Base-by-base conservation (phyloP, 2,797 vertebrate genomes). In the Anas bernieri region DNA sequence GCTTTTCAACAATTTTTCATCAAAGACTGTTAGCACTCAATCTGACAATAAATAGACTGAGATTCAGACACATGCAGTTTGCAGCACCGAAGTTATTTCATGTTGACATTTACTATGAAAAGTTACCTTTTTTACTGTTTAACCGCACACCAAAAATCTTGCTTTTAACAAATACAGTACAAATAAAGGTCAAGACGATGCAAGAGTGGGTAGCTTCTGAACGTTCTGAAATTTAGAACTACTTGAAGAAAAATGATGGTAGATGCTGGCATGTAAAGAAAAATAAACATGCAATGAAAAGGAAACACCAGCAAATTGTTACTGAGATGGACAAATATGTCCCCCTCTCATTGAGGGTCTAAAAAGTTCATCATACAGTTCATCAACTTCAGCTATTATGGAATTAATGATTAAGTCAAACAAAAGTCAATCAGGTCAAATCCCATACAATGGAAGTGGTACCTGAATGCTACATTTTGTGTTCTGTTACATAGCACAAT, bases 1-100 rank as follows among this genome's bases (percentile, higher is more conserved):
- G 41, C 16, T 92, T 94, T 93, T 74, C 72, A 88, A 85, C 72
- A 72, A 63, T 85, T 94, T 95, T 93, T 93, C 78, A 88, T 91
- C 92, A 62, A 84, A 88, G 56, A 77, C 66, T 80, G 78, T 77
- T 90, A 92, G 64, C 39, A 68, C 37, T 93, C 75, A 91, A 61
- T 80, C 75, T 94, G 83, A 89, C 75, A 94, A 61, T 31, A 94
- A 86, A 92, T 23, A 87, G 43, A 56, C 69, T 43, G 64, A 88
- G 45, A 91, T 94, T 85, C 61, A 86, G 91, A 75, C 55, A 77
- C 37, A 68, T 35, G 25, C 28, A 90, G 52, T 92, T 94, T 92
- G 39, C 48, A 76, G 54, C 15, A 16, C n/a, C 8, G 4, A 63
- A 70, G 22, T 92, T 88, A 86, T 90, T 94, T 94, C 70, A 25